Conservation (phyloP, 2,113 vertebrate species). For the Oncorhynchus tshawytscha region DNA sequence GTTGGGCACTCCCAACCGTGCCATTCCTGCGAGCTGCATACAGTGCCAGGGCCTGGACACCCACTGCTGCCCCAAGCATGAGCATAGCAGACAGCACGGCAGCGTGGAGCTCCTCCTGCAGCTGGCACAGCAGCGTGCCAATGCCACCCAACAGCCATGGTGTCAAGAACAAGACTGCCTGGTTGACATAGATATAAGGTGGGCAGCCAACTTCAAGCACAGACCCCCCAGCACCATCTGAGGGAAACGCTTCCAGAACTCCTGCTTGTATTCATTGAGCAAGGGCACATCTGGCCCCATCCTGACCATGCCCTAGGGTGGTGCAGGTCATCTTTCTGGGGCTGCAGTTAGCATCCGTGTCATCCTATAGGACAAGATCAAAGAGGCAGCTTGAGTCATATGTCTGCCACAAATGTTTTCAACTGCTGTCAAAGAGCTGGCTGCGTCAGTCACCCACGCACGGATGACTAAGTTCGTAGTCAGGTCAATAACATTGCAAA, state of each 20-base stretch:
- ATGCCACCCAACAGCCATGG: conserved; percentile 92
- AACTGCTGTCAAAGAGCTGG: too few species aligned
- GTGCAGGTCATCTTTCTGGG: conserved; percentile 67
- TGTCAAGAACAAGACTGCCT: conserved; percentile 87
- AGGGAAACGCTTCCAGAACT: conserved; percentile 97
- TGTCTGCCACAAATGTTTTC: too few species aligned
- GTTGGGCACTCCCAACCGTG: conserved; percentile 77
- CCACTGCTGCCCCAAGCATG: conserved; percentile 82
- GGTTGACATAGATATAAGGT: conserved; percentile 90
- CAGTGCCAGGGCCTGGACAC: conserved; percentile 81
- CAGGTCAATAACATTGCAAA: too few species aligned
- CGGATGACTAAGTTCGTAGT: too few species aligned
- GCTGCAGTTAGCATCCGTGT: conserved; percentile 42
- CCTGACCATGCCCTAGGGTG: conserved; percentile 72
- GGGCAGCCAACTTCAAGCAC: conserved; percentile 89
- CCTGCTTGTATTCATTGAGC: conserved; percentile 97
- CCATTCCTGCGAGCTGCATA: conserved; percentile 78
- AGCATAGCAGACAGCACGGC: conserved; percentile 85
- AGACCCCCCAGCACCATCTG: conserved; percentile 93
- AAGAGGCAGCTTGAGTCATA: too few species aligned
- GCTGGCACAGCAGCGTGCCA: conserved; percentile 85
- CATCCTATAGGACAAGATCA: conserved; percentile 37
- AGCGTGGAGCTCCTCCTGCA: conserved; percentile 79
- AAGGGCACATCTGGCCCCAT: conserved; percentile 98
- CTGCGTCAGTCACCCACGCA: too few species aligned